A percentile compares a stretch with the other conserved stretches of the same genome.
These are phyloP conservation scores for Autographa gamma DNA, from an alignment of 2,888 invertebrate genomes.

Conservation along the genomic window DNA sequence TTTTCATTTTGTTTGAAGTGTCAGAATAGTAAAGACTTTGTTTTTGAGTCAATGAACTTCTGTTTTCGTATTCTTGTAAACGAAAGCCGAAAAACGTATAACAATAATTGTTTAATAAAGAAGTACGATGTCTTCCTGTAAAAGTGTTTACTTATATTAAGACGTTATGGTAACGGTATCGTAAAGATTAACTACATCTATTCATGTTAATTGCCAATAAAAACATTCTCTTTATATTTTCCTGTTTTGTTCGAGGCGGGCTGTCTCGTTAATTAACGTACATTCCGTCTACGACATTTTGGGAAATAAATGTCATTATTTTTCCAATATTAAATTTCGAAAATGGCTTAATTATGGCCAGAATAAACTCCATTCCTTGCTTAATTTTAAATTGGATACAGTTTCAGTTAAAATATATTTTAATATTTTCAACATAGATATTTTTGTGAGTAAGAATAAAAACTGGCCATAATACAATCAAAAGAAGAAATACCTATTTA, in stretches of 20 bases:
- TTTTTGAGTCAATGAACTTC: neutral
- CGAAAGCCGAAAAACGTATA: neutral
- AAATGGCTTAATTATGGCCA: too few relatives aligned
- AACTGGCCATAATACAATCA: neutral
- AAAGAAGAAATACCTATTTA: neutral
- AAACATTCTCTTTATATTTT: slow-evolving; percentile 6
- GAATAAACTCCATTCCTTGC: too few relatives aligned
- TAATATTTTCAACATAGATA: too few relatives aligned
- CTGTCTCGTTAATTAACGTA: neutral
- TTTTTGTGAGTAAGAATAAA: neutral
- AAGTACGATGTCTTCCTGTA: neutral
- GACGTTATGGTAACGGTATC: slow-evolving; percentile 4
- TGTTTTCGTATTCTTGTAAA: neutral
- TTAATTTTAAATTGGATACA: too few relatives aligned
- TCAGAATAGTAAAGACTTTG: slow-evolving; percentile 1
- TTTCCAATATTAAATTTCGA: neutral
- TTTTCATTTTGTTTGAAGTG: neutral
- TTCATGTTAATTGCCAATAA: slow-evolving; percentile 2
- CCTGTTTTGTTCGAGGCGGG: neutral
- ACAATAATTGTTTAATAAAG: neutral
- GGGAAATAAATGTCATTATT: neutral
- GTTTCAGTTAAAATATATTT: too few relatives aligned
- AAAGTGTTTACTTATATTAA: neutral
- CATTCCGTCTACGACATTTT: neutral
- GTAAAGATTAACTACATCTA: slow-evolving; percentile 1